Evolutionary conservation across 2,113 vertebrate genomes (phyloP).

Genomic region (Grantiella picta): DNA sequence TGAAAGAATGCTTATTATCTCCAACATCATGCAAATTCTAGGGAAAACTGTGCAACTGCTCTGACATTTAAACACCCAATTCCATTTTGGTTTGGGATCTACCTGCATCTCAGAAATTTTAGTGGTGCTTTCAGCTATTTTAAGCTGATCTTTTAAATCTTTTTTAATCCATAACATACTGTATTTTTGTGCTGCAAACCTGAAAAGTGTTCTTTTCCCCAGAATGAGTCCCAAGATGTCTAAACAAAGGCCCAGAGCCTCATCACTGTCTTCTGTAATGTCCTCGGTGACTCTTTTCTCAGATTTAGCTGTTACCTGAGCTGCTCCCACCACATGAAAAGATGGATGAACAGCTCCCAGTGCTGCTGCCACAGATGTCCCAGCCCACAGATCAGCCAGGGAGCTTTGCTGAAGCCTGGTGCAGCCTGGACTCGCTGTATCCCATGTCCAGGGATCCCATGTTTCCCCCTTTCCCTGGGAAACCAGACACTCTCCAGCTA

Average conservation of each 20-base stretch:
- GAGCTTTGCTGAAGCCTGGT: background rate
- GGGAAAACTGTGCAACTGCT: background rate
- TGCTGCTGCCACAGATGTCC: background rate
- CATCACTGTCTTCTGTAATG: background rate
- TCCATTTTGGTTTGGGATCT: background rate
- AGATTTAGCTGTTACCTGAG: background rate
- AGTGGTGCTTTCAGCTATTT: background rate
- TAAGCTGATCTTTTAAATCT: background rate
- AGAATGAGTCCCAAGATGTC: background rate
- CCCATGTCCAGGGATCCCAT: background rate
- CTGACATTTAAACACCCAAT: background rate
- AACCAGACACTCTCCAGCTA: background rate
- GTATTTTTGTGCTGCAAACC: background rate
- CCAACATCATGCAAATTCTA: background rate
- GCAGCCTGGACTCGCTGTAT: background rate
- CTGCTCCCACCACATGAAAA: background rate
- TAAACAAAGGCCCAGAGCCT: background rate
- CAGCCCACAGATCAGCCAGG: background rate
- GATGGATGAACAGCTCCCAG: slow-evolving; percentile 19
- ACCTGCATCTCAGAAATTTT: background rate
- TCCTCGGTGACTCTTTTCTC: background rate
- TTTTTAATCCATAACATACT: background rate
- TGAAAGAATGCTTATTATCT: background rate
- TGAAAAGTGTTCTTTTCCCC: background rate
- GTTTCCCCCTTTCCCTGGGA: background rate